Evolutionary conservation across 2,888 invertebrate species (phyloP), one percentile per base, ranked within the genome.

Genomic region (Stegophylla sp.): DNA sequence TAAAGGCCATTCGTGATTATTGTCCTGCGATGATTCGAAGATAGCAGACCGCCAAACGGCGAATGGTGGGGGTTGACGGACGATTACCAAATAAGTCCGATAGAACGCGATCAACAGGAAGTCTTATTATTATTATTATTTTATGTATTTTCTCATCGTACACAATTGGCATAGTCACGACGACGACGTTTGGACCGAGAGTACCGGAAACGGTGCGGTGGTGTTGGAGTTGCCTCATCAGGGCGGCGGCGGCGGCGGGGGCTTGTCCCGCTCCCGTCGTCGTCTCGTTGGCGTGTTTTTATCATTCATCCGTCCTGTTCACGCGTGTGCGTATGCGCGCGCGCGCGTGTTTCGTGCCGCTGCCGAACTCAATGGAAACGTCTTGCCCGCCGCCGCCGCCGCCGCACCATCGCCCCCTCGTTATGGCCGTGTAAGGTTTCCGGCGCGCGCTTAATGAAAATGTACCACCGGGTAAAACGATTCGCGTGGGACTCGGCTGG

Each of bases 231-330:
- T 61, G 79, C 79, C 61, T 71, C 61, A 69, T 63, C 48, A n/a
- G n/a, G n/a, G n/a, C n/a, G n/a, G n/a, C n/a, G n/a, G n/a, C n/a
- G n/a, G n/a, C n/a, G 77, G 45, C 5, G 63, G 28, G 56, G 59
- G 56, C 69, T 79, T 61, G 71, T 79, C 79, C 69, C 64, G 66
- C 71, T 79, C 79, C 69, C 67, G 79, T 71, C 48, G 71, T 61
- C 67, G 79, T 71, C 48, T 79, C 59, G 67, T 77, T 69, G 69
- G 69, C 45, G 79, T 79, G 69, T 71, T 79, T 79, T 79, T 79
- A 77, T 67, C 67, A 79, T 61, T 69, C 79, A 69, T 79, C 69
- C 79, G 69, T 79, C 69, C 79, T 69, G 79, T 79, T 69, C 71
- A 48, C 71, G 67, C 69, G 69, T 34, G 67, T 56, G 73, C 26